Percentiles rank a stretch among this genome's conserved stretches.
Evolutionary conservation across 2,113 vertebrate genomes (phyloP).

Genomic region (Lamprotornis superbus): DNA sequence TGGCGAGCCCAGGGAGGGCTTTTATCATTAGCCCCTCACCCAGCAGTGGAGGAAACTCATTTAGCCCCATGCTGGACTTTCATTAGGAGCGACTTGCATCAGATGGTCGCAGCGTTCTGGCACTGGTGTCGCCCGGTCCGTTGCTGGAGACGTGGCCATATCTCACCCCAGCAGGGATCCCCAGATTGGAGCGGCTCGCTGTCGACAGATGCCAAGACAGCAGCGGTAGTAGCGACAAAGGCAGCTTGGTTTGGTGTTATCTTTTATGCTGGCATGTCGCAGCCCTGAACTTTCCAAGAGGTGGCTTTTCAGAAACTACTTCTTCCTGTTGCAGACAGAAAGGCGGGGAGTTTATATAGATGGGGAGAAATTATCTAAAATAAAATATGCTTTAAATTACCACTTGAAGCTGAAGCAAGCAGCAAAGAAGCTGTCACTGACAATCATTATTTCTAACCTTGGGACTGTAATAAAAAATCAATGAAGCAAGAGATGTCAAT

Average conservation of each 20-base stretch:
- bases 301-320: not conserved
- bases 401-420: slow-evolving; percentile 70
- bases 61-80: slow-evolving; percentile 99
- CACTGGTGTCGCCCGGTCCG: slow-evolving; percentile 73
- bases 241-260: slow-evolving; percentile 1
- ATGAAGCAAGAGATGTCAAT: slow-evolving; percentile 84
- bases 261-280: slow-evolving; percentile 42
- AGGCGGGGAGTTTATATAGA: not conserved
- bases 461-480: slow-evolving; percentile 90
- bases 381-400: slow-evolving; percentile 75
- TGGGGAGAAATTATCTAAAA: slow-evolving; percentile 44
- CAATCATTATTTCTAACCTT: slow-evolving; percentile 78
- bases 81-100: slow-evolving; percentile 98
- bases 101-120: slow-evolving; percentile 90
- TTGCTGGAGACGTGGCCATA: slow-evolving; percentile 75
- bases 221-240: slow-evolving; percentile 25
- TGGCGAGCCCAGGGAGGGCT: slow-evolving; percentile 87
- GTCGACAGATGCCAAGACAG: slow-evolving; percentile 86
- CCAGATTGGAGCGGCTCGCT: slow-evolving; percentile 64
- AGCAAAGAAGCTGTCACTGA: slow-evolving; percentile 74
- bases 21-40: slow-evolving; percentile 95
- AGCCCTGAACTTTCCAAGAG: slow-evolving; percentile 25
- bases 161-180: slow-evolving; percentile 80
- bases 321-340: not conserved
- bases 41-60: slow-evolving; percentile 94